Conservation (phyloP, 2,113 vertebrate genomes). For the Anseranas semipalmata region DNA sequence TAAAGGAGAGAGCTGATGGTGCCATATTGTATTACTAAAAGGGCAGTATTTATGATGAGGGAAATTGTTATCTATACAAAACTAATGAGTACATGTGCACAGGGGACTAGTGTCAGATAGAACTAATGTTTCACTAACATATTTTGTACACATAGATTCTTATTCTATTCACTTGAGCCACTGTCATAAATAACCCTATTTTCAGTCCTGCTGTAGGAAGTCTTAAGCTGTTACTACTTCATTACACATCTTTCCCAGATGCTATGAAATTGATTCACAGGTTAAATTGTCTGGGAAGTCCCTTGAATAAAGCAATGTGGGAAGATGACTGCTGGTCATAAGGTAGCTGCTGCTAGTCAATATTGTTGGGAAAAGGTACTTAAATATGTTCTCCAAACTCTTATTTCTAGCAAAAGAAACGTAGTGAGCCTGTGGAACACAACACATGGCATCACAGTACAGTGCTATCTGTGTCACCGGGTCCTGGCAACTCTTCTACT, state of each 20-base stretch:
- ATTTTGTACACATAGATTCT: not conserved
- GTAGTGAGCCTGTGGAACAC: accelerated
- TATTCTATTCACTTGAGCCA: not conserved
- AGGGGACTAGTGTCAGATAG: not conserved
- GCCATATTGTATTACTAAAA: not conserved
- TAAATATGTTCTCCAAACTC: not conserved
- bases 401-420: not conserved
- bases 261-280: not conserved
- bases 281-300: not conserved
- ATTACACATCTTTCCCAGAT: not conserved
- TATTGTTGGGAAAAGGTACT: not conserved
- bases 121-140: not conserved
- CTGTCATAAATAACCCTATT: not conserved
- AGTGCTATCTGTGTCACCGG: not conserved
- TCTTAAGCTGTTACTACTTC: not conserved
- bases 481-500: not conserved
- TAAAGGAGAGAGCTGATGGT: conserved; percentile 15
- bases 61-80: not conserved
- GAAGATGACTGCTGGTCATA: not conserved
- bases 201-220: not conserved
- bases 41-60: not conserved
- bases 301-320: not conserved
- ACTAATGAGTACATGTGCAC: not conserved
- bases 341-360: not conserved
- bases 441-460: not conserved